These are phyloP conservation scores for Brachionus plicatilis DNA, from an alignment of 1,140 invertebrate species.

Conservation along the genomic window DNA sequence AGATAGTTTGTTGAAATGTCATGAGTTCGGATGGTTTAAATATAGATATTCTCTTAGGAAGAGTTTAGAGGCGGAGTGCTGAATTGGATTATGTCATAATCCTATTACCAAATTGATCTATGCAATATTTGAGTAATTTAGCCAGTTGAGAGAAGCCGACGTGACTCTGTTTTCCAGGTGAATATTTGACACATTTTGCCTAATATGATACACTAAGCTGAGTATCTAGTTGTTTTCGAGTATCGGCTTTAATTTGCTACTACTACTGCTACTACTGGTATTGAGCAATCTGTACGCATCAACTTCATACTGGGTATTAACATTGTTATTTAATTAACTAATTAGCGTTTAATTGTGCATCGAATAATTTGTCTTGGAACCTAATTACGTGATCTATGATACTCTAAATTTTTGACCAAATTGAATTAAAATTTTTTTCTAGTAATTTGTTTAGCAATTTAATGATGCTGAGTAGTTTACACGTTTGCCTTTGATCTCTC, in stretches of 20 bases:
- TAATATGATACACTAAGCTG: neutral
- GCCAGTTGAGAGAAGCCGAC: neutral
- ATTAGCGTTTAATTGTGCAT: neutral
- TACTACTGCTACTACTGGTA: neutral
- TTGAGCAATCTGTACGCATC: neutral
- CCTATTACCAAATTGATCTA: slow-evolving; percentile 36
- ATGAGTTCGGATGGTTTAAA: slow-evolving; percentile 21
- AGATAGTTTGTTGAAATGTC: slow-evolving; percentile 11
- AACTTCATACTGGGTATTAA: slow-evolving; percentile 37
- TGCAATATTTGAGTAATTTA: slow-evolving; percentile 33
- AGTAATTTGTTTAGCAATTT: neutral
- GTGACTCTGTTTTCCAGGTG: slow-evolving; percentile 29
- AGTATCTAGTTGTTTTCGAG: slow-evolving; percentile 22
- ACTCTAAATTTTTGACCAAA: neutral
- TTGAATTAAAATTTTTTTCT: neutral
- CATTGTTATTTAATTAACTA: slow-evolving; percentile 19
- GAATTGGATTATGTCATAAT: slow-evolving; percentile 34
- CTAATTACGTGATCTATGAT: neutral
- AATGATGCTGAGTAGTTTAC: neutral
- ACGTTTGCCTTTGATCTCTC: neutral
- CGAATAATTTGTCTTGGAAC: neutral
- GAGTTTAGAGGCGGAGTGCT: neutral
- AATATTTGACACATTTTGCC: slow-evolving; percentile 21
- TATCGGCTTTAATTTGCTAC: slow-evolving; percentile 33
- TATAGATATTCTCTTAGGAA: neutral